Percentiles rank a stretch among this genome's conserved stretches.
phyloP scores from a whole-genome alignment of 2,888 invertebrate genomes.

The Drepana falcataria region DNA sequence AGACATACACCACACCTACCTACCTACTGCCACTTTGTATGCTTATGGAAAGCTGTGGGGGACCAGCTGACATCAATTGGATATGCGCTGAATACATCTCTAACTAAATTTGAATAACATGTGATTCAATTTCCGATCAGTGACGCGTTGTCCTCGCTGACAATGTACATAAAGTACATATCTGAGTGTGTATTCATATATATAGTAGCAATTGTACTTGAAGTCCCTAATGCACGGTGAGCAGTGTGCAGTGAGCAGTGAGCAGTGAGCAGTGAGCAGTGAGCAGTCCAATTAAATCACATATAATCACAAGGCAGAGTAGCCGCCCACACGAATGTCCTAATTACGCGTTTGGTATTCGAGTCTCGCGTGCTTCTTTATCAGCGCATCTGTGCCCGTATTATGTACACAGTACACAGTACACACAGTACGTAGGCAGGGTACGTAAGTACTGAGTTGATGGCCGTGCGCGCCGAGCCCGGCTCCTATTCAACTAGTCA shows the following conservation, averaged over 20 bases:
- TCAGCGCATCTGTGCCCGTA: conserved; percentile 1
- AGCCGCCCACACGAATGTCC: conserved; percentile 5
- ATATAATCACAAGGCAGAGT: conserved; percentile 12
- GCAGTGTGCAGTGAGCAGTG: neutral
- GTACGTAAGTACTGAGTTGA: conserved; percentile 2
- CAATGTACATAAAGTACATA: too few species aligned
- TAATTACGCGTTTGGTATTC: conserved; percentile 2
- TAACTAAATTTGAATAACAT: neutral
- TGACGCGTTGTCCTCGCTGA: neutral
- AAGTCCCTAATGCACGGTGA: too few species aligned
- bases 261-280: too few species aligned
- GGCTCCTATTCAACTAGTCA: conserved; percentile 42
- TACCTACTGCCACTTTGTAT: neutral
- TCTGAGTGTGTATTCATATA: too few species aligned
- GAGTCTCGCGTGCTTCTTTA: neutral
- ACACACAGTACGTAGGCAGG: too few species aligned
- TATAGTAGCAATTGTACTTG: too few species aligned
- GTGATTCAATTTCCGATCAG: neutral
- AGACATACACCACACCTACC: too few species aligned
- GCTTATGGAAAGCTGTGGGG: neutral
- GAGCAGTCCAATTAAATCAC: neutral
- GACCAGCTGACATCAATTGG: neutral
- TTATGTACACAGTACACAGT: neutral
- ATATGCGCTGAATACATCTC: neutral
- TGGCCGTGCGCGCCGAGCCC: conserved; percentile 10